Evolutionary conservation across 2,113 vertebrate genomes (phyloP), one percentile per base, ranked within the genome.

Genomic region (Colistium nudipinnis): DNA sequence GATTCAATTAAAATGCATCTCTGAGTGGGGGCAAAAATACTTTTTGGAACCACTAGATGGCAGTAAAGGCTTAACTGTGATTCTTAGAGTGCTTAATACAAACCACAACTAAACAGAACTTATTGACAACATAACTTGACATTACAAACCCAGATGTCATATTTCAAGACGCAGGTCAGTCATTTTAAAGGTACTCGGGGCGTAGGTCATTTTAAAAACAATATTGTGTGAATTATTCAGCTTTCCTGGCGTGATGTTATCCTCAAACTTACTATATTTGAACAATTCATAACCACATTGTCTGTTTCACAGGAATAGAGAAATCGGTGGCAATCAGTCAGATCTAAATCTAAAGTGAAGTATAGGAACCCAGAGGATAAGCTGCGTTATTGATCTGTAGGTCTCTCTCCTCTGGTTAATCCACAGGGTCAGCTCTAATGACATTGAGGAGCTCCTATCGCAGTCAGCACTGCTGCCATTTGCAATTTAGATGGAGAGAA

Each of bases 401-500:
- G 57, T 72, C 87, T 84, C 82, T 62, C 79, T 75, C 75, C 76
- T 80, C 74, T 74, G 51, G 74, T 87, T 90, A 88, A 90, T 91
- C 89, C 84, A 85, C 86, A 80, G 79, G 87, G 86, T 87, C 84
- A 85, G 71, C 75, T 82, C 78, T 89, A 86, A 89, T 87, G 83
- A 88, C 86, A 88, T 83, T 87, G 87, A 88, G 82, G 77, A 87
- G 85, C 86, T 88, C 80, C 70, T 70, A 81, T 83, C 82, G 83
- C 85, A 87, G 72, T 85, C 68, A 27, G 72, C 76, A 68, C 72
- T 68, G 66, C 80, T 82, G 51, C 80, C 70, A 91, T 91, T 90
- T 91, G 89, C 89, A 90, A 91, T 92, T 90, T 84, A 89, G 80
- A 91, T 91, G 47, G 80, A 70, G 41, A 38, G 49, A 67, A 80